These are phyloP conservation scores for Lissocephala sabroskyi DNA, from an alignment of 2,888 invertebrate genomes.

Conservation along the genomic window DNA sequence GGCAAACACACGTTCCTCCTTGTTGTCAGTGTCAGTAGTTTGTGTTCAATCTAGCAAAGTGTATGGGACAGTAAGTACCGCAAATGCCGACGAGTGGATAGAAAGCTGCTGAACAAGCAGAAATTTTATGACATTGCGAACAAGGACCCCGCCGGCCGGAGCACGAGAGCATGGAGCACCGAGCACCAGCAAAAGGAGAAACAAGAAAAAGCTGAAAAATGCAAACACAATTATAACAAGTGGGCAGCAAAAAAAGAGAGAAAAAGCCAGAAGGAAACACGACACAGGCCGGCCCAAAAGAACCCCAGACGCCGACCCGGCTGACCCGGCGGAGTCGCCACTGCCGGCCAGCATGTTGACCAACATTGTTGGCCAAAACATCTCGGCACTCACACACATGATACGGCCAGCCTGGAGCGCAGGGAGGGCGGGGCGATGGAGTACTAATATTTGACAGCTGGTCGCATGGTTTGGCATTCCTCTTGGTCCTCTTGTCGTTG, in stretches of 20 bases:
- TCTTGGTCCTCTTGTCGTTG: background rate
- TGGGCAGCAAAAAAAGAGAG: conserved; percentile 24
- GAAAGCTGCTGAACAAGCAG: conserved; percentile 50
- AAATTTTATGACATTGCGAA: conserved; percentile 58
- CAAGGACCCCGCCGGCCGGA: conserved; percentile 16
- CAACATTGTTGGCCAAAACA: conserved; percentile 61
- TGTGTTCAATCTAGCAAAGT: conserved; percentile 51
- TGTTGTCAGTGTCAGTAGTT: conserved; percentile 31
- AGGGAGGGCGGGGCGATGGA: no score
- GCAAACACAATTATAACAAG: conserved; percentile 61
- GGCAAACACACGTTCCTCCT: no score
- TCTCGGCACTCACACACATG: background rate
- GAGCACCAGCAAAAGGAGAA: conserved; percentile 1
- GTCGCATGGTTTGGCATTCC: conserved; percentile 11
- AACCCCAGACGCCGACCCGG: conserved; percentile 13
- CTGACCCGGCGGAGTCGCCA: conserved; percentile 15
- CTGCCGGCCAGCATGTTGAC: conserved; percentile 31
- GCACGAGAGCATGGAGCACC: conserved; percentile 17
- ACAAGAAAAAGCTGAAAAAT: conserved; percentile 42
- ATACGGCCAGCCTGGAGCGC: background rate
- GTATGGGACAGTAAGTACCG: conserved; percentile 37
- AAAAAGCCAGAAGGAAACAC: conserved; percentile 15
- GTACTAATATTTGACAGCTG: conserved; percentile 44
- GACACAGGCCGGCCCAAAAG: conserved; percentile 8
- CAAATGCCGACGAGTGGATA: conserved; percentile 40